phyloP scores from a whole-genome alignment of 2,113 vertebrate genomes.

The Actinemys pallida region DNA sequence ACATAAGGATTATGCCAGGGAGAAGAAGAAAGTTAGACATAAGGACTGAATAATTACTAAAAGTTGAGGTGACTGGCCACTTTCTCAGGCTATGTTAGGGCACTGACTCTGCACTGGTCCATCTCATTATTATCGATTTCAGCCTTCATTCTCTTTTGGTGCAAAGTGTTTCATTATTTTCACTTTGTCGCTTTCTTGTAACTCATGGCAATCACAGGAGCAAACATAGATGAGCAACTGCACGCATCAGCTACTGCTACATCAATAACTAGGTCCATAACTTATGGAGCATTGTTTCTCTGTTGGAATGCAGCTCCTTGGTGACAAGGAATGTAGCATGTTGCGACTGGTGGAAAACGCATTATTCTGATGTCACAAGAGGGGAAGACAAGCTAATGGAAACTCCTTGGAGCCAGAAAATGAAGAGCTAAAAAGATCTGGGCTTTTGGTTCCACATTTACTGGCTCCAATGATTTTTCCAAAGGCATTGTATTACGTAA shows the following conservation, averaged over 20 bases:
- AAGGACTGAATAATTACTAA: not conserved
- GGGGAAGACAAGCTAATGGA: not conserved
- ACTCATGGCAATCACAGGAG: not conserved
- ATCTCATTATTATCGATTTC: not conserved
- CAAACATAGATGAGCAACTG: not conserved
- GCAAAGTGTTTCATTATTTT: not conserved
- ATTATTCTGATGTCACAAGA: not conserved
- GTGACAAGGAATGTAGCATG: not conserved
- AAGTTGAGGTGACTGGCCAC: not conserved
- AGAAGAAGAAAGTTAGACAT: not conserved
- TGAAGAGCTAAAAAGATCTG: not conserved
- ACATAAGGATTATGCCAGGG: not conserved
- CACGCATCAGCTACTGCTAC: not conserved
- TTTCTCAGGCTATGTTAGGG: not conserved
- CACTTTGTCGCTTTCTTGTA: not conserved
- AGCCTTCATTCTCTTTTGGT: not conserved
- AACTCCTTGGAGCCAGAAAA: not conserved
- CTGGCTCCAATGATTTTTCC: not conserved
- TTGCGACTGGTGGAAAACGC: rapidly evolving
- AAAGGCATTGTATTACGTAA: not conserved
- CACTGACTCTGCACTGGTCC: not conserved
- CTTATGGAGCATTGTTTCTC: not conserved
- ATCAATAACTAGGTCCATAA: not conserved
- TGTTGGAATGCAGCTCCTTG: not conserved
- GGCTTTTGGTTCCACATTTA: not conserved